Evolutionary conservation across 2,113 vertebrate genomes (phyloP), one percentile per base, ranked within the genome.

Genomic region (Notothenia coriiceps): DNA sequence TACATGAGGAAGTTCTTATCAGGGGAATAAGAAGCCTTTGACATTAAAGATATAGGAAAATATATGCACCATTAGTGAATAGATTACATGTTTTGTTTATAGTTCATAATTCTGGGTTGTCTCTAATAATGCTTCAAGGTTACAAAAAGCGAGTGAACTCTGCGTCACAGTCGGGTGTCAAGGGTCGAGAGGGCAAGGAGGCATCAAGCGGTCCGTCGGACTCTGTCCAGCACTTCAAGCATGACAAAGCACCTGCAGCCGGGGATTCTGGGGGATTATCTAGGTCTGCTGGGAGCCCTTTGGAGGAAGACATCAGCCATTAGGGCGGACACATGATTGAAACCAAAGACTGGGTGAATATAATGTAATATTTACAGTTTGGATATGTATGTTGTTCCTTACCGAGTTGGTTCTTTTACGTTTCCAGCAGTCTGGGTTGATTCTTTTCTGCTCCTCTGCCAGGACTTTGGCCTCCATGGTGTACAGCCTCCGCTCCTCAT

Each of bases 351-450:
- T 15, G n/a, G 35, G 20, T 46, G 13, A 12, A 51, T 40, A 20
- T 44, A n/a, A 60, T 14, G 5, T 15, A 29, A 49, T 5, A 49
- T 40, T 11, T 13, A 43, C 10, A 40, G 11, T 43, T 4, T 44
- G 40, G 2, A 54, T 11, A 6, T 50, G 1, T 1, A 6, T 44
- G 20, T 43, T 4, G 1, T 15, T 77, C 93, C 96, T 70, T 94
- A 99, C 98, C 33, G 98, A 99, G 95, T 99, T 99, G 87, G 97
- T 99, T 96, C 98, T 96, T 96, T 99, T 99, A 89, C 98, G 96
- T 94, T 99, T 99, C 98, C 98, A 99, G 94, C 98, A 99, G 93
- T 99, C 98, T 55, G 98, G 98, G 94, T 99, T 99, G 90, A 99
- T 95, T 86, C 98, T 96, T 85, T 99, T 99, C 92, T 99, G 98